Conservation (phyloP, 2,888 invertebrate species). For the Nebria salina region DNA sequence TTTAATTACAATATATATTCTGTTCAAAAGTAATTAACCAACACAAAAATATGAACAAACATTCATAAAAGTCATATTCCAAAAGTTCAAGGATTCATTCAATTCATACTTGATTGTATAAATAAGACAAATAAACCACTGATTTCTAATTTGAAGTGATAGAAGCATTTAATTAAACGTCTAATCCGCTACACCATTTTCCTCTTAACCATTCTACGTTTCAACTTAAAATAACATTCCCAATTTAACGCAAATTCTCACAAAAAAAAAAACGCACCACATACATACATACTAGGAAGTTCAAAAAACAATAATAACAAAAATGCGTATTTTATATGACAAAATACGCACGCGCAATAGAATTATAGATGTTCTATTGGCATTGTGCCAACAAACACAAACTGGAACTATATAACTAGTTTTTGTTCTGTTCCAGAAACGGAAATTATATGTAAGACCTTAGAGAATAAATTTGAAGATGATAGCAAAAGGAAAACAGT, state of each 20-base stretch:
- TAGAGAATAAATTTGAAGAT: neutral
- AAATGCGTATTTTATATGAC: neutral
- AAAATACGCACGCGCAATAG: neutral
- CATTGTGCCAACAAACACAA: neutral
- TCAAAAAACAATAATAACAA: neutral
- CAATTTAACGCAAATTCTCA: neutral
- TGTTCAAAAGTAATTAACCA: too few relatives aligned
- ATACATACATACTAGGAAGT: neutral
- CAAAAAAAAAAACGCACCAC: neutral
- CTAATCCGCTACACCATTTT: slow-evolving; percentile 9
- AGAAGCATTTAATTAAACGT: neutral
- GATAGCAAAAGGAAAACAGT: neutral
- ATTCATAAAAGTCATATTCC: too few relatives aligned
- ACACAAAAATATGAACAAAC: too few relatives aligned
- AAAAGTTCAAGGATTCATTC: neutral
- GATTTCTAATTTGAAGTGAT: neutral
- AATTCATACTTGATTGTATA: neutral
- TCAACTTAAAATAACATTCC: neutral
- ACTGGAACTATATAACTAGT: neutral
- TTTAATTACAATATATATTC: too few relatives aligned
- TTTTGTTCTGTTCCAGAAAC: neutral
- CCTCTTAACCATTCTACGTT: neutral
- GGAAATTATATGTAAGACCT: neutral
- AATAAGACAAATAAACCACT: neutral
- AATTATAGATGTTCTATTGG: neutral